Evolutionary conservation across 2,797 vertebrate species (phyloP).

Genomic region (Syndactyla subalaris): DNA sequence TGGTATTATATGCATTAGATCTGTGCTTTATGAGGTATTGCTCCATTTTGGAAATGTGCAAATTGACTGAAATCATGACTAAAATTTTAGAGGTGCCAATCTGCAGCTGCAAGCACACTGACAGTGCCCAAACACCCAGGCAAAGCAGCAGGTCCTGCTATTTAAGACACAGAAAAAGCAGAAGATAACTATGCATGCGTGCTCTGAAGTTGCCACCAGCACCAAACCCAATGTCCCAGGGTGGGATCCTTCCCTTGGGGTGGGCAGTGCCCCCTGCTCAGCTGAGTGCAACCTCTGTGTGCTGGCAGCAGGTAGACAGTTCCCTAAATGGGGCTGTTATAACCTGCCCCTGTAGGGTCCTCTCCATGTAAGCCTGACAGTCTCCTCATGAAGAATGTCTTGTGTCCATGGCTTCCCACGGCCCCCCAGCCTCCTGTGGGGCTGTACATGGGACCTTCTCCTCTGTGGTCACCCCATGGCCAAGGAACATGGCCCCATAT

Average conservation of each 20-base stretch:
- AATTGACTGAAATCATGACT: conserved; percentile 35
- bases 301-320: background rate
- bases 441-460: background rate
- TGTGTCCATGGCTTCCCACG: accelerated
- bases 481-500: accelerated
- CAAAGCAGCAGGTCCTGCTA: background rate
- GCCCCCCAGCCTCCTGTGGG: background rate
- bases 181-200: background rate
- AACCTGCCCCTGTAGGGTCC: background rate
- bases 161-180: background rate
- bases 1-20: conserved; percentile 36
- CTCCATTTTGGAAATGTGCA: conserved; percentile 44
- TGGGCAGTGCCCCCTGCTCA: accelerated
- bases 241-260: background rate
- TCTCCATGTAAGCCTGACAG: background rate
- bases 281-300: accelerated
- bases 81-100: conserved; percentile 36
- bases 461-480: background rate
- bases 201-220: background rate
- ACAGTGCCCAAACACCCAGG: background rate
- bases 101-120: background rate
- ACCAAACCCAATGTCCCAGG: background rate
- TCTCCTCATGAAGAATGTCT: background rate
- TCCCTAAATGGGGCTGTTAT: accelerated
- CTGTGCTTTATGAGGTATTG: conserved; percentile 53